Base-by-base conservation (phyloP, 1,140 invertebrate species). In the Episyrphus balteatus region DNA sequence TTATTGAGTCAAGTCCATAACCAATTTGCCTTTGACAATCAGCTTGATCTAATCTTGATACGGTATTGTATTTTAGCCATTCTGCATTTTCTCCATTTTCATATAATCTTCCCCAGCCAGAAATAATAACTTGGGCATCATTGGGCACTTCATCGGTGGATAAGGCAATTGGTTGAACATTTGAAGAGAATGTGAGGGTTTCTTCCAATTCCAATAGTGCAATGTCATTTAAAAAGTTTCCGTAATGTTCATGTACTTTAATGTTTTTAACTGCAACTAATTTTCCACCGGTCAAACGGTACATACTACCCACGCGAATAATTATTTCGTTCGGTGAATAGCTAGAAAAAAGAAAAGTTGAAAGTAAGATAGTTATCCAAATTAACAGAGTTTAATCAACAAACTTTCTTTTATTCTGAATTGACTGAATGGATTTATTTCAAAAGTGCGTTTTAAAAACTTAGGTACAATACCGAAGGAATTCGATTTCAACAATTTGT, bases 91-190 rank as follows among this genome's bases (percentile, higher is more conserved):
- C 50, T 13, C 66, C 63, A 7, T 50, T 12, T 63, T 52, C 43
- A n/a, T n/a, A n/a, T n/a, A n/a, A n/a, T n/a, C 49, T 65, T 46
- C 75, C 75, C 75, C 75, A 77, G n/a, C 75, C 75, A 18, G 68
- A 66, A 6, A 77, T 60, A 18, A 60, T 49, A 9, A 61, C 54
- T 0, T 52, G 39, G 7, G 19, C 57, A 44, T 54, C 52, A n/a
- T 44, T 56, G 0, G 55, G 57, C 3, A 61, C 57, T 26, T 68
- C 56, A 6, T 9, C 31, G 2, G 19, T 62, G 19, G 62, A 56
- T 32, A 72, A 37, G 1, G 8, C 17, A 6, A 72, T 64, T 2
- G 62, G 43, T 43, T 69, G 49, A 9, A 76, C 63, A 14, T 52
- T 64, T 0, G 50, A 11, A 1, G 46, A 61, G 40, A 55, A 72